Evolutionary conservation across 2,888 invertebrate species (phyloP).

Genomic region (Chrysolina oricalcia): DNA sequence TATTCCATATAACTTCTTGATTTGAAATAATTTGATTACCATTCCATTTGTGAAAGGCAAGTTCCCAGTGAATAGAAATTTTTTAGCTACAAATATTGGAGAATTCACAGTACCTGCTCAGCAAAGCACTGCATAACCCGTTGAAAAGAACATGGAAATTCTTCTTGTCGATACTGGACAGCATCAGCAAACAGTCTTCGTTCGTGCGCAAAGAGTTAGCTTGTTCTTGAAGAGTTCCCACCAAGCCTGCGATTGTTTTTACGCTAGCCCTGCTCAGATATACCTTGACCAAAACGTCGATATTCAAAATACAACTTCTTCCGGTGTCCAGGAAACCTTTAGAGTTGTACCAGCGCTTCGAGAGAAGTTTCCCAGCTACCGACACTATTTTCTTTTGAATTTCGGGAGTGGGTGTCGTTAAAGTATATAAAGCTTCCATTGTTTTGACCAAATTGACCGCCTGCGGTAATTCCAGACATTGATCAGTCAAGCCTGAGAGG

Average conservation of each 20-base stretch:
- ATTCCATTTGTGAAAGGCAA: too few relatives aligned
- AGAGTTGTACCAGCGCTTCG: constrained; percentile 80
- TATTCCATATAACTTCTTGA: too few relatives aligned
- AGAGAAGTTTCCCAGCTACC: constrained; percentile 75
- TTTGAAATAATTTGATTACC: too few relatives aligned
- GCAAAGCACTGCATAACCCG: constrained; percentile 78
- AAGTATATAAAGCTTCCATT: constrained; percentile 72
- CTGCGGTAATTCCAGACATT: constrained; percentile 74
- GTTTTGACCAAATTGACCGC: constrained; percentile 75
- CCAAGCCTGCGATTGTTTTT: constrained; percentile 75
- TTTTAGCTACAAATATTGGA: too few relatives aligned
- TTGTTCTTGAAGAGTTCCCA: constrained; percentile 74
- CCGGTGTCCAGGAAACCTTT: constrained; percentile 80
- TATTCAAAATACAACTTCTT: constrained; percentile 66
- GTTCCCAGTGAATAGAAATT: too few relatives aligned
- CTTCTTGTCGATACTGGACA: constrained; percentile 79
- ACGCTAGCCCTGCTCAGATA: constrained; percentile 77
- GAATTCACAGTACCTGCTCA: constrained; percentile 66
- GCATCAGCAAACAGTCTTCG: constrained; percentile 75
- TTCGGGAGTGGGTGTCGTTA: constrained; percentile 69
- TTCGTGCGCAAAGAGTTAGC: constrained; percentile 74
- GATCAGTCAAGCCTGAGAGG: constrained; percentile 72
- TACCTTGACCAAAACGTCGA: constrained; percentile 79
- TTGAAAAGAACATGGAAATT: constrained; percentile 82
- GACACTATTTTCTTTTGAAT: constrained; percentile 72